Evolutionary conservation across 2,113 vertebrate genomes (phyloP), one percentile per base, ranked within the genome.

Genomic region (Centropus unirufus): DNA sequence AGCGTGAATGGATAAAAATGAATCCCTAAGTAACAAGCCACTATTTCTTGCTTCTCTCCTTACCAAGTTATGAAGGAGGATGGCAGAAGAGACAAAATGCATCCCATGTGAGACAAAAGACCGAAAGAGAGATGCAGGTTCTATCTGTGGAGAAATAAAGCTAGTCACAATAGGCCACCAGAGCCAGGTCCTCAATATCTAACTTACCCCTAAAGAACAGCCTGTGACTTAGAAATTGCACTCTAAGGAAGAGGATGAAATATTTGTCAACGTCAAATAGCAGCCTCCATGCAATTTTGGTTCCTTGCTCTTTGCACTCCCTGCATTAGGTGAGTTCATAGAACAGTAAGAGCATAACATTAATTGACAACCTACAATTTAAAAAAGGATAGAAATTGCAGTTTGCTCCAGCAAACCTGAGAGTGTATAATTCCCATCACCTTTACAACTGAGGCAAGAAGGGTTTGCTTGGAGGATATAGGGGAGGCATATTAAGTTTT

Each of bases 111-210:
- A 92, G 57, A 64, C 81, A 51, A 75, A 91, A 49, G 62, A 73
- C 67, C 86, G 64, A 74, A 64, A 89, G 57, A 78, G 15, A 59
- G 64, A 83, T 92, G 57, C 23, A 42, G 64, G n/a, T 59, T 88
- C 63, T 89, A 8, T 72, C 85, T 80, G 59, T 90, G 51, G 68
- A 93, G 92, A 93, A 96, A 95, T 91, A 95, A 91, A 70, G 42
- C 42, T 29, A 42, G 57, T 90, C 23, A 85, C 64, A 92, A 90
- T 9, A 92, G 85, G 75, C 47, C 77, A 62, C 36, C 63, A 34
- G 79, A 88, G 70, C 78, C 59, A 93, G 42, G 30, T 83, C 39
- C 90, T 80, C 5, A 23, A 77, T 85, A 88, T 59, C 68, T 67
- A 42, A 51, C 47, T 91, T 80, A 24, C 17, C 42, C 52, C 52